These are phyloP conservation scores for Gambusia affinis DNA, from an alignment of 2,113 vertebrate genomes.

Conservation along the genomic window DNA sequence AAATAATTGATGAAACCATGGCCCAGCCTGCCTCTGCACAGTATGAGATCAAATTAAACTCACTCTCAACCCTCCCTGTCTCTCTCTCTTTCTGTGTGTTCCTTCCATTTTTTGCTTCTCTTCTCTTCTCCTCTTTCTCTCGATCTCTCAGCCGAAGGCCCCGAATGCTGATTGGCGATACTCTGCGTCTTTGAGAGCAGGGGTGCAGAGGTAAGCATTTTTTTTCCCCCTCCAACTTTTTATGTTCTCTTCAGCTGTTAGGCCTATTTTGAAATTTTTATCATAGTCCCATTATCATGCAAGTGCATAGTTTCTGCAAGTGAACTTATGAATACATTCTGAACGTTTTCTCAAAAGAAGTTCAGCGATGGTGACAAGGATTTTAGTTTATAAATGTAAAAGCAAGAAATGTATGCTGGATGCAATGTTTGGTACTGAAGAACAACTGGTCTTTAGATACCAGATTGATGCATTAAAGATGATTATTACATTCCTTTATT, in stretches of 20 bases:
- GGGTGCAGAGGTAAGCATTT: conserved; percentile 93
- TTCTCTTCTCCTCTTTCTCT: conserved; percentile 42
- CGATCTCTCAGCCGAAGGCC: conserved; percentile 88
- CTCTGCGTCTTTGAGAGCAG: conserved; percentile 95
- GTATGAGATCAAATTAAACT: conserved; percentile 71
- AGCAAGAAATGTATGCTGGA: neutral
- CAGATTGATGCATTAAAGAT: too few species aligned
- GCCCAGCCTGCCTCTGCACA: conserved; percentile 62
- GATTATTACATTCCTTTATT: too few species aligned
- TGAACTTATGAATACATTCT: too few species aligned
- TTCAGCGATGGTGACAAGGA: too few species aligned
- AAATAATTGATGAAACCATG: conserved; percentile 80
- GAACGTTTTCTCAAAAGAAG: too few species aligned
- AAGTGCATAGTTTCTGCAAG: neutral
- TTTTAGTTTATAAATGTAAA: neutral
- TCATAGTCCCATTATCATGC: neutral
- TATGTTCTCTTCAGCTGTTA: conserved; percentile 7
- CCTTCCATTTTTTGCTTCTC: neutral
- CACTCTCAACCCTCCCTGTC: conserved; percentile 36
- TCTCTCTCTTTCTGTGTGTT: conserved; percentile 19
- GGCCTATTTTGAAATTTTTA: neutral
- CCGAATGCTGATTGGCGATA: conserved; percentile 98
- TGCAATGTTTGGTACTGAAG: neutral
- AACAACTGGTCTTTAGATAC: neutral
- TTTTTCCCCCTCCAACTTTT: conserved; percentile 51